A percentile compares a stretch with the other conserved stretches of the same genome.
Conservation (phyloP, 2,797 vertebrate genomes). For the Dicrostonyx torquatus region DNA sequence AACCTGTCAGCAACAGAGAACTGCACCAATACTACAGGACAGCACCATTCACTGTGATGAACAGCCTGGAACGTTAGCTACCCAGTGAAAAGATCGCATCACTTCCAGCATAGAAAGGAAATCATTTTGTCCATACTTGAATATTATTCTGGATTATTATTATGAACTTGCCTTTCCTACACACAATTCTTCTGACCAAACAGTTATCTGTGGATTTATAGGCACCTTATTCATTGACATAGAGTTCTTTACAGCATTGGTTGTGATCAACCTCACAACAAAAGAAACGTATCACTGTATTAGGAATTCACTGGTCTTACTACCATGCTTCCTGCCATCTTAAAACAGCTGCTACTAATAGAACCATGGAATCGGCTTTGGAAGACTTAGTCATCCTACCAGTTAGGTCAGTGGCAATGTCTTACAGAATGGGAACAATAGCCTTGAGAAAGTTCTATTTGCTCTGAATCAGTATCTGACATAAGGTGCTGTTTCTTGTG, state of each 20-base stretch:
- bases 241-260: background rate
- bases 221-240: background rate
- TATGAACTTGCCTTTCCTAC: background rate
- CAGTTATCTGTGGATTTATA: background rate
- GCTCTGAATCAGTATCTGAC: background rate
- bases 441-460: background rate
- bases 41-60: background rate
- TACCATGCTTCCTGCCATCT: background rate
- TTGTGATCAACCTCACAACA: background rate
- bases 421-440: background rate
- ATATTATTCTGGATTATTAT: background rate
- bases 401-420: background rate
- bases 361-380: background rate
- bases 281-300: background rate
- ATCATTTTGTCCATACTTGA: background rate
- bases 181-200: background rate
- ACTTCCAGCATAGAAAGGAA: background rate
- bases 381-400: background rate
- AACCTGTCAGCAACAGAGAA: background rate
- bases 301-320: background rate
- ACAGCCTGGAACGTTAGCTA: background rate
- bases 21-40: background rate
- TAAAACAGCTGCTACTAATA: background rate
- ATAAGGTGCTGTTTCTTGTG: background rate
- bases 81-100: background rate